Evolutionary conservation across 1,140 invertebrate genomes (phyloP), one percentile per base, ranked within the genome.

Genomic region (Aricia agestis): DNA sequence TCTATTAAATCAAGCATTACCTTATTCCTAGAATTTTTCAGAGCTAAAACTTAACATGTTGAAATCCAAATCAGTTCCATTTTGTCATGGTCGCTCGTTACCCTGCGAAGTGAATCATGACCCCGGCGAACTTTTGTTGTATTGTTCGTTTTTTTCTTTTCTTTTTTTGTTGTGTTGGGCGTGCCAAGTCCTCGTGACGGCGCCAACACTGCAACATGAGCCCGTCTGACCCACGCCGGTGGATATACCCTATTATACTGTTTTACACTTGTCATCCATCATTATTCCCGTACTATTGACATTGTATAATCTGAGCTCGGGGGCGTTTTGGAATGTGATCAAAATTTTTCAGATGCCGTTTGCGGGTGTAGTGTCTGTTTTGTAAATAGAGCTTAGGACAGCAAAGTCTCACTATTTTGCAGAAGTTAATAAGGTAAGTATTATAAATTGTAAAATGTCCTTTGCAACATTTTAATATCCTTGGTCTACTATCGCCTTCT

Each of bases 201-300:
- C 59, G 59, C 59, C 59, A 63, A 25, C 59, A 25, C 59, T 63
- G 59, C 59, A 63, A 63, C 18, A 63, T 19, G 59, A 63, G 59
- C 18, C 59, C 59, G 59, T 63, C 59, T 63, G 59, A 25, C 59
- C 18, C 59, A 25, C 59, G 11, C 17, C 59, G 59, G 19, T 25
- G 18, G 59, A 63, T 63, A 63, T 19, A 63, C 59, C 59, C 59
- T 25, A 63, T 63, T 63, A 63, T 63, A 63, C 59, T 63, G 59
- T 19, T 63, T 63, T 63, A 63, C 18, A 19, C 59, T 25, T 19
- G 59, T 63, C 59, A 63, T 63, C 59, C 59, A 19, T 63, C 59
- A 63, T 63, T 18, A 63, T 63, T 63, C 59, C 18, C 59, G 18
- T 63, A 18, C 59, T 63, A 63, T 63, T 63, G 59, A 63, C 59